Base-by-base conservation (phyloP, 23 tunicate genomes). In the Aplidium turbinatum region DNA sequence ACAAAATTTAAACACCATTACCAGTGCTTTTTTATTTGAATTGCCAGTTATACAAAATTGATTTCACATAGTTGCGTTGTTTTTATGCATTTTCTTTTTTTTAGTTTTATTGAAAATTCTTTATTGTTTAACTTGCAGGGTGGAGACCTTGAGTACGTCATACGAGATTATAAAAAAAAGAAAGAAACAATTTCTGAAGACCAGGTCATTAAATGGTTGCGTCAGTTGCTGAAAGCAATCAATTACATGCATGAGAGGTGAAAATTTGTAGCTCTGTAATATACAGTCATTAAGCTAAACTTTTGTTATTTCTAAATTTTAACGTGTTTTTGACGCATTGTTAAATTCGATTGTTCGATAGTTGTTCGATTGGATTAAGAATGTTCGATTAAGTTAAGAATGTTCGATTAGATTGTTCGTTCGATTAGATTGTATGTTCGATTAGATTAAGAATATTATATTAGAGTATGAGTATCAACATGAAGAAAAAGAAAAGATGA, bases 241-340 rank as follows among this genome's bases (percentile, higher is more conserved):
- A 42, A 50, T 1, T 84, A 91, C 78, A 79, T 91, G 91, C 97
- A 91, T 33, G 69, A 50, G 39, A 84, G 72, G 91, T 85, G 36
- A 16, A 71, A 26, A 9, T 18, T 6, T 7, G 23, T 55, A 55
- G 24, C n/a, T n/a, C n/a, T n/a, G n/a, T n/a, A n/a, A n/a, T n/a
- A n/a, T n/a, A n/a, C n/a, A n/a, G n/a, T n/a, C n/a, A n/a, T n/a
- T n/a, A n/a, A n/a, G n/a, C n/a, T n/a, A n/a, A n/a, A n/a, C n/a
- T n/a, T n/a, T n/a, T n/a, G n/a, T n/a, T n/a, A n/a, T n/a, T n/a
- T n/a, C n/a, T n/a, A n/a, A n/a, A n/a, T n/a, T n/a, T n/a, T n/a
- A n/a, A n/a, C n/a, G n/a, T n/a, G n/a, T n/a, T n/a, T n/a, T n/a
- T n/a, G n/a, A n/a, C n/a, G n/a, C n/a, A n/a, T n/a, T n/a, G n/a